Percentiles rank a stretch among this genome's conserved stretches.
These are phyloP conservation scores for Halichondria panicea DNA, from an alignment of 37 sponge, comb jelly and placozoan genomes.

Conservation along the genomic window DNA sequence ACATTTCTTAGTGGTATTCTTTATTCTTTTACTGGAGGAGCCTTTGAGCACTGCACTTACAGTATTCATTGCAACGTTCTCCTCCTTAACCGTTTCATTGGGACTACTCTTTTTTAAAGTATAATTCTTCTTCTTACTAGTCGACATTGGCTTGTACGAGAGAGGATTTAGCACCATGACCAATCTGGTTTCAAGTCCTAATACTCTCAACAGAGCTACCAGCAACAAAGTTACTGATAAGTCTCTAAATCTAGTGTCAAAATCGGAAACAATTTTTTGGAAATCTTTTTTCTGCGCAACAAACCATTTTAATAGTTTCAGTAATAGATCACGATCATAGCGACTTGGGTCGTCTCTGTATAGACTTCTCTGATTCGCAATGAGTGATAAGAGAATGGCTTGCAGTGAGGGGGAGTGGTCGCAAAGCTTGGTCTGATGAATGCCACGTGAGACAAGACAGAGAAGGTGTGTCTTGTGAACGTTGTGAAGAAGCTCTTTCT, in stretches of 20 bases:
- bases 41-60: neutral
- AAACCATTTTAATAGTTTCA: constrained; percentile 41
- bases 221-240: no score
- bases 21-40: neutral
- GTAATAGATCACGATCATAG: neutral
- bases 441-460: constrained; percentile 44
- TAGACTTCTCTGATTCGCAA: neutral
- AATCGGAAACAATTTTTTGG: neutral
- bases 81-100: neutral
- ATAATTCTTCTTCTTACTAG: neutral
- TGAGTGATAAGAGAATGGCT: constrained; percentile 36
- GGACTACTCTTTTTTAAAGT: neutral
- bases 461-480: constrained; percentile 57
- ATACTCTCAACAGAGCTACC: constrained; percentile 38
- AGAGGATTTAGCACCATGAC: constrained; percentile 48
- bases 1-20: no score
- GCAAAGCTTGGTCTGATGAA: constrained; percentile 35
- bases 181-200: constrained; percentile 31
- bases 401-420: constrained; percentile 22
- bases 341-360: neutral
- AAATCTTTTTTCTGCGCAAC: neutral
- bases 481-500: constrained; percentile 23
- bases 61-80: neutral
- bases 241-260: no score
- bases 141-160: neutral